A percentile compares a stretch with the other conserved stretches of the same genome.
Evolutionary conservation across 2,888 invertebrate species (phyloP).

Genomic region (Pterostichus madidus): DNA sequence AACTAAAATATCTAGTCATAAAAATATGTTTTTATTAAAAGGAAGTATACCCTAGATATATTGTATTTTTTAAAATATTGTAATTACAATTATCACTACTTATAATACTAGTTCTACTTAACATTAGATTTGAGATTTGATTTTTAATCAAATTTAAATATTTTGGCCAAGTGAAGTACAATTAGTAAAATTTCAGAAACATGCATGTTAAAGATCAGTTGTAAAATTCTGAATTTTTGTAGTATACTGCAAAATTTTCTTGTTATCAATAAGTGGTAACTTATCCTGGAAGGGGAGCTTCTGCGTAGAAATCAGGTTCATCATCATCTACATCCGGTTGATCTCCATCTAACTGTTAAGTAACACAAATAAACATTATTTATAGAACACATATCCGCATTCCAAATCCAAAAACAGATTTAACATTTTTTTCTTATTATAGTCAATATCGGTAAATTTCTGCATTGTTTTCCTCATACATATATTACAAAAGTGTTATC

Average conservation of each 20-base stretch:
- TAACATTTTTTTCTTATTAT: conserved; percentile 22
- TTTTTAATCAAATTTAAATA: conserved; percentile 52
- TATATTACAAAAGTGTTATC: conserved; percentile 7
- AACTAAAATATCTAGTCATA: conserved; percentile 61
- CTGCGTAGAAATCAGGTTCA: conserved; percentile 96
- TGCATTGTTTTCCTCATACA: neutral
- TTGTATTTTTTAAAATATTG: conserved; percentile 38
- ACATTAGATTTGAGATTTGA: conserved; percentile 39
- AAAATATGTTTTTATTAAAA: conserved; percentile 57
- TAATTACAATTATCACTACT: conserved; percentile 41
- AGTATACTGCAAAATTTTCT: conserved; percentile 26
- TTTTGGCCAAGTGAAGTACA: conserved; percentile 46
- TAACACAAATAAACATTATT: conserved; percentile 67
- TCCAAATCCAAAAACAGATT: conserved; percentile 57
- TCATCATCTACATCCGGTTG: conserved; percentile 90
- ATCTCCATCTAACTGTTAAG: conserved; percentile 89
- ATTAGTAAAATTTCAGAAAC: conserved; percentile 24
- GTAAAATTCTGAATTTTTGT: conserved; percentile 38
- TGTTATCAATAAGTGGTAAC: neutral
- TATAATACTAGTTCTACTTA: conserved; percentile 42
- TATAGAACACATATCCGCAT: conserved; percentile 60
- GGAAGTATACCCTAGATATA: conserved; percentile 34
- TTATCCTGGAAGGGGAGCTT: conserved; percentile 91
- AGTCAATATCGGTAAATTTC: conserved; percentile 5
- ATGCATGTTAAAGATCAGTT: conserved; percentile 37